phyloP scores from a whole-genome alignment of 2,113 vertebrate genomes.

The Neogobius melanostomus region DNA sequence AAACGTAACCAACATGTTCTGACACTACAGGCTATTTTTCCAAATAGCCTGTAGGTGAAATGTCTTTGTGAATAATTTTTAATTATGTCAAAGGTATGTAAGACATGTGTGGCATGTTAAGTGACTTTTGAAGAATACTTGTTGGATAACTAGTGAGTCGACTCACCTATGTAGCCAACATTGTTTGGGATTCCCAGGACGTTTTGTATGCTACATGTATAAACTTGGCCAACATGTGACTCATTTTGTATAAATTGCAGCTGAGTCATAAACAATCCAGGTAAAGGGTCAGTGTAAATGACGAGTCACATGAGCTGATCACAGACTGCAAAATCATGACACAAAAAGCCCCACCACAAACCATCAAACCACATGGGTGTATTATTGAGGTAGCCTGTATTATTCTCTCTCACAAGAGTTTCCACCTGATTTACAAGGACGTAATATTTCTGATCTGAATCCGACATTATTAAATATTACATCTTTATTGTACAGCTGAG shows the following conservation, averaged over 20 bases:
- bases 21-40: too few species aligned
- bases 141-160: neutral
- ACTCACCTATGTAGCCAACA: neutral
- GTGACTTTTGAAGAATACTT: neutral
- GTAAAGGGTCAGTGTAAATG: constrained; percentile 15
- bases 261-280: neutral
- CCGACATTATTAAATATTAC: too few species aligned
- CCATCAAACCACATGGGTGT: neutral
- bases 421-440: neutral
- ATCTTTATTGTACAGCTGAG: too few species aligned
- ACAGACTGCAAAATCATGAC: neutral
- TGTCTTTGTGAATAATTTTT: neutral
- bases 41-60: too few species aligned
- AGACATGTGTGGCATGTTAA: neutral
- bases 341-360: neutral
- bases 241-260: constrained; percentile 35
- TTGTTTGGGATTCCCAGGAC: constrained; percentile 49
- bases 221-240: constrained; percentile 23
- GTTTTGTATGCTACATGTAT: constrained; percentile 17
- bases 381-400: constrained; percentile 14
- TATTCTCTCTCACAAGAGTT: neutral
- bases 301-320: constrained; percentile 34
- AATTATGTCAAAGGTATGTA: neutral
- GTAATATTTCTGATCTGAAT: too few species aligned
- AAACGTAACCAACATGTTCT: too few species aligned